A percentile compares a stretch with the other conserved stretches of the same genome.
These are phyloP conservation scores for Rhodeus uyekii DNA, from an alignment of 2,797 vertebrate species.

Conservation along the genomic window DNA sequence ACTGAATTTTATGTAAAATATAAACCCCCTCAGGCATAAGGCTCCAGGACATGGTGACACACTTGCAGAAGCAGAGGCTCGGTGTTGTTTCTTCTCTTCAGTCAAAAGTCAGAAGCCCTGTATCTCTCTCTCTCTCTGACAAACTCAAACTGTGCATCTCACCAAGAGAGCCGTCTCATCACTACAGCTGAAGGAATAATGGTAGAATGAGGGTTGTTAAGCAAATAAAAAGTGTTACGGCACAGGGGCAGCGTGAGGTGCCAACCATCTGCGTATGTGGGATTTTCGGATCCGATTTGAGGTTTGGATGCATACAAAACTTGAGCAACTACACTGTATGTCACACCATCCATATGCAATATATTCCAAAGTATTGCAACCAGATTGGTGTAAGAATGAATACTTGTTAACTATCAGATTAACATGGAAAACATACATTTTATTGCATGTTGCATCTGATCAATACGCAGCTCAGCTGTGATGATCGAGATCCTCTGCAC, in stretches of 20 bases:
- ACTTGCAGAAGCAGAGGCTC: constrained; percentile 4
- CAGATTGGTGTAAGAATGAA: no score
- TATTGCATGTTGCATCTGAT: neutral
- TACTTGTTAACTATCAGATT: no score
- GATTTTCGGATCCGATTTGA: no score
- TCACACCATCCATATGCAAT: no score
- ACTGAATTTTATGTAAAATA: constrained; percentile 1
- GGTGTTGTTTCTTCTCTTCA: neutral
- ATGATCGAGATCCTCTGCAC: neutral
- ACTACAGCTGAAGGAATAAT: neutral
- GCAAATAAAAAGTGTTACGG: neutral
- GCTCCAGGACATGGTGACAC: constrained; percentile 1
- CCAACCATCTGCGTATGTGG: no score
- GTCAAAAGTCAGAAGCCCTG: constrained; percentile 2
- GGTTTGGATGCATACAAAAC: no score
- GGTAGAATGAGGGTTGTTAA: neutral
- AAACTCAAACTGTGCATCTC: constrained; percentile 17
- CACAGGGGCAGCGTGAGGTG: no score
- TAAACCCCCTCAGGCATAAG: neutral
- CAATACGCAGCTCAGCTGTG: neutral
- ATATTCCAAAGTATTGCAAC: no score
- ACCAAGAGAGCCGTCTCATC: neutral
- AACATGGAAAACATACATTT: neutral
- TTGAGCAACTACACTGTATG: no score
- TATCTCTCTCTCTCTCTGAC: neutral